Conservation (phyloP, 2,113 vertebrate species). For the Dipodomys spectabilis region DNA sequence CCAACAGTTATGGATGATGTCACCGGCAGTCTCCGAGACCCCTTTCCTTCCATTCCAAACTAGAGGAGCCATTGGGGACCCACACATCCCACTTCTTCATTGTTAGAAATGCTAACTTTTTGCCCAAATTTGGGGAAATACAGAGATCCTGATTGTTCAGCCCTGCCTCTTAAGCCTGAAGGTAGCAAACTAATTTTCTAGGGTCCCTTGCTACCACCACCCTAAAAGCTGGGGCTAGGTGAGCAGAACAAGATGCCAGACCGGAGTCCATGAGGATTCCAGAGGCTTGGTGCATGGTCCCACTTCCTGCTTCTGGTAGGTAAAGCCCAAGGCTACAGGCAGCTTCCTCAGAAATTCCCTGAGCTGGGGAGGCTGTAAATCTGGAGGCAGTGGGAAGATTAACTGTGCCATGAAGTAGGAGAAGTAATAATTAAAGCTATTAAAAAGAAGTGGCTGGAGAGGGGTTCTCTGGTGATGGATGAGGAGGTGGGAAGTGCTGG, state of each 20-base stretch:
- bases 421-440: conserved; percentile 75
- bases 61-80: not conserved
- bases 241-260: not conserved
- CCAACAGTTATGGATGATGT: not conserved
- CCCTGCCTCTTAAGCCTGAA: not conserved
- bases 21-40: not conserved
- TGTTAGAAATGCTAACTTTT: not conserved
- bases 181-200: not conserved
- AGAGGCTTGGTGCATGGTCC: not conserved
- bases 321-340: conserved; percentile 24
- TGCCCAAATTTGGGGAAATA: too few relatives aligned
- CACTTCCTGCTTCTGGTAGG: not conserved
- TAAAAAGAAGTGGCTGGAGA: conserved; percentile 55
- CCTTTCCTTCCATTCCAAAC: not conserved
- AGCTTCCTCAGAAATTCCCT: conserved; percentile 36
- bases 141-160: not conserved
- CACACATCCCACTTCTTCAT: not conserved
- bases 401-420: conserved; percentile 58
- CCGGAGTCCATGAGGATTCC: not conserved
- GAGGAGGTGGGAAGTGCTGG: conserved; percentile 64
- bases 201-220: not conserved
- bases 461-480: conserved; percentile 52
- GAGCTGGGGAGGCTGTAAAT: conserved; percentile 46
- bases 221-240: not conserved
- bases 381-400: conserved; percentile 52